Conservation (phyloP, 1,140 invertebrate species). For the Anastatus disparis region DNA sequence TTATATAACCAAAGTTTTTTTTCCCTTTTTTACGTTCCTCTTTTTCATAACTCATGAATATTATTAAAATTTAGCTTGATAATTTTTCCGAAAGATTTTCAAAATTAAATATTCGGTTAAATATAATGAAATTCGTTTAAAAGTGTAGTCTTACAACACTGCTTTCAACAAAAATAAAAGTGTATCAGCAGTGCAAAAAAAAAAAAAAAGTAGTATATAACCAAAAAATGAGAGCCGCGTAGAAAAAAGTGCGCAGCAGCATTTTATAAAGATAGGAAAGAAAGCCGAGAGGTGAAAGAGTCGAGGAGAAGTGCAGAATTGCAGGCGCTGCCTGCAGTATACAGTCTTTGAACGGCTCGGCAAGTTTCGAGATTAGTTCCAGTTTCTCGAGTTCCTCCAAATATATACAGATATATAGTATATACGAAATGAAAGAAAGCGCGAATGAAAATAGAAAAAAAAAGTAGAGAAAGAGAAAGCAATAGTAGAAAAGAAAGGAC, state of each 20-base stretch:
- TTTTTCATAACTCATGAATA: too few species aligned
- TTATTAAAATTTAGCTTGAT: too few species aligned
- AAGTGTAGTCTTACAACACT: too few species aligned
- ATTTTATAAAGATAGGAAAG: too few species aligned
- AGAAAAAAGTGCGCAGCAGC: too few species aligned
- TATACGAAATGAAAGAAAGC: not conserved
- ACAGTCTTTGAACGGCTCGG: constrained; percentile 18
- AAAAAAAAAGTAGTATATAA: not conserved
- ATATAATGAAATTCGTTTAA: too few species aligned
- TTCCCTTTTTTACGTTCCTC: too few species aligned
- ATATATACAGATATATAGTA: not conserved
- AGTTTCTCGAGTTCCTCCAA: constrained; percentile 28
- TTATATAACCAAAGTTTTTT: too few species aligned
- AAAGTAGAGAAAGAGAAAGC: constrained; percentile 1
- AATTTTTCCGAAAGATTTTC: too few species aligned
- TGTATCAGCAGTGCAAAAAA: not conserved
- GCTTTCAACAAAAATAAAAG: too few species aligned
- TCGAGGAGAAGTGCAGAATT: not conserved
- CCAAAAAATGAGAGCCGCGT: not conserved
- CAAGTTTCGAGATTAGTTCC: constrained; percentile 28
- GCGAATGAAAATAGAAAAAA: not conserved
- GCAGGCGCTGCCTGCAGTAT: not conserved
- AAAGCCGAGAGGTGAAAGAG: not conserved
- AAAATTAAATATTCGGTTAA: too few species aligned
- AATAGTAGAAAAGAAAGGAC: not conserved